These are phyloP conservation scores for Tragelaphus oryx DNA, from an alignment of 2,797 vertebrate genomes.

Conservation along the genomic window DNA sequence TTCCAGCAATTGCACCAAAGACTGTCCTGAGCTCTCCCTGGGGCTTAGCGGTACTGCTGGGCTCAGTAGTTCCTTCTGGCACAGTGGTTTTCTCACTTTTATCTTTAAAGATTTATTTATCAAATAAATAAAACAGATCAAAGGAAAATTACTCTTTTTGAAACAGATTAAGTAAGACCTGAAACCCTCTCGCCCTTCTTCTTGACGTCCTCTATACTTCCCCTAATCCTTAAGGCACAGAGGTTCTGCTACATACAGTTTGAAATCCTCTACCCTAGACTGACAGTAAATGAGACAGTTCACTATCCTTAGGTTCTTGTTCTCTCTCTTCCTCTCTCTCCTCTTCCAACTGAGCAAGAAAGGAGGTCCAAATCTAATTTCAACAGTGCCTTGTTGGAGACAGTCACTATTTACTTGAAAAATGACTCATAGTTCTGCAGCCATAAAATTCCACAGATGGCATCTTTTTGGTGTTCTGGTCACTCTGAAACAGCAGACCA, in stretches of 20 bases:
- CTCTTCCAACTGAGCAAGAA: conserved; percentile 21
- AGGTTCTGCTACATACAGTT: neutral
- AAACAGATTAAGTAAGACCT: neutral
- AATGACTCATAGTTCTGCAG: conserved; percentile 67
- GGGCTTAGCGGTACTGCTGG: neutral
- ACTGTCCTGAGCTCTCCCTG: neutral
- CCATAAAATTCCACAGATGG: conserved; percentile 54
- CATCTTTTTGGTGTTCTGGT: conserved; percentile 54
- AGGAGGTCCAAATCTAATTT: conserved; percentile 33
- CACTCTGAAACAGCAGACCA: conserved; percentile 45
- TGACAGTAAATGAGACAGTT: neutral
- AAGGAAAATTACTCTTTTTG: neutral
- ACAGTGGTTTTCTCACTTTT: neutral
- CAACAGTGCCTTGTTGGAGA: conserved; percentile 46
- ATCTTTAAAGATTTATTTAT: neutral
- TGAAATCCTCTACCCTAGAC: neutral
- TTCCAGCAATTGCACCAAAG: neutral
- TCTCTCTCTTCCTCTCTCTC: neutral
- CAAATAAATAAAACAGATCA: conserved; percentile 12
- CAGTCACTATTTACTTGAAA: conserved; percentile 33
- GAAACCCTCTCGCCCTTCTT: neutral
- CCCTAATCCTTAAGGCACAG: neutral
- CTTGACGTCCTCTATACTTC: neutral
- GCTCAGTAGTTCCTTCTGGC: neutral
- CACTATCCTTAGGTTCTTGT: neutral